Evolutionary conservation across 2,113 vertebrate species (phyloP), one percentile per base, ranked within the genome.

Genomic region (Centropus unirufus): DNA sequence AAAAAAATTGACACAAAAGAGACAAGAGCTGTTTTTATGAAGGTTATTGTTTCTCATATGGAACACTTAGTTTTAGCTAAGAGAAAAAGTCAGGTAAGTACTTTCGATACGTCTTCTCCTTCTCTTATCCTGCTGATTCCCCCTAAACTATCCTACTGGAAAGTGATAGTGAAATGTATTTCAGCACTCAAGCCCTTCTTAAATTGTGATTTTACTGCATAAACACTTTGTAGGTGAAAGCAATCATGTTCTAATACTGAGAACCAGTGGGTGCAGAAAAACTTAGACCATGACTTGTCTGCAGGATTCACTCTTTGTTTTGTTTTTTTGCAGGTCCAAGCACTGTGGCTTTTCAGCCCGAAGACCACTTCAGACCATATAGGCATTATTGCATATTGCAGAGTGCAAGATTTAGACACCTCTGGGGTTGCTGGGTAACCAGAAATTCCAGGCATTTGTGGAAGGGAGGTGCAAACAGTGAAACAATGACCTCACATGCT

Each of bases 361-460:
- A 52, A 51, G 15, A 12, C 39, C 9, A 5, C 21, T 70, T 39
- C 81, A 59, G 61, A 29, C 21, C 19, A 64, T 39, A 55, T 11
- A 89, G 40, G 67, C 8, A 2, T 69, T 51, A 80, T 6, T 34
- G 14, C 20, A 36, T 39, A 52, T 29, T 47, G 49, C 26, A 51
- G 69, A 79, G 36, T 32, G 32, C 29, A 61, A 46, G 73, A 79
- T 49, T 79, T 78, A 51, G 39, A 72, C 0, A 0, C 13, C 78
- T 32, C 61, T 49, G 27, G 58, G 36, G 85, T 87, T 94, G 62
- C 88, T 88, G 88, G 46, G 75, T 80, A 90, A 88, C 74, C 58
- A 93, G 67, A 95, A 96, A 94, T 92, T 87, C 70, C 88, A 90
- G 34, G 83, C 57, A 90, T 94, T 90, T 89, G 40, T 29, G 32